Percentiles rank a stretch among this genome's conserved stretches.
Evolutionary conservation across 2,888 invertebrate species (phyloP).

Genomic region (Latrodectus hesperus): DNA sequence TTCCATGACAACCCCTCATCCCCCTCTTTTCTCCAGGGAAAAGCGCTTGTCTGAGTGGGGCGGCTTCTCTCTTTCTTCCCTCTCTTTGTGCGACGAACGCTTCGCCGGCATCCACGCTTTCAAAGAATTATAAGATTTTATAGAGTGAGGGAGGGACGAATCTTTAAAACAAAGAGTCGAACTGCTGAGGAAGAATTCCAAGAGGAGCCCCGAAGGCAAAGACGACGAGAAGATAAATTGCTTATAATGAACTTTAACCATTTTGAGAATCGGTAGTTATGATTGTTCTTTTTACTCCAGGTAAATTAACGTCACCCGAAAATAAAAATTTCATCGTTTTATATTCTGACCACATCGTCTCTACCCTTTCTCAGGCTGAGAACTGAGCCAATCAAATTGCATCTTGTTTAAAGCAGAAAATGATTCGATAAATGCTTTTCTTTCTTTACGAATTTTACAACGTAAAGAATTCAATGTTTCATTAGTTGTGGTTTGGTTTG

Average conservation of each 20-base stretch:
- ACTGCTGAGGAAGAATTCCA: background rate
- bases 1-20: slow-evolving; percentile 44
- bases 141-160: background rate
- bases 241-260: slow-evolving; percentile 4
- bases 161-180: slow-evolving; percentile 24
- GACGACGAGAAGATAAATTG: background rate
- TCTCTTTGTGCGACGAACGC: slow-evolving; percentile 18
- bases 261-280: no score
- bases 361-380: no score
- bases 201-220: background rate
- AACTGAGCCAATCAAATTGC: no score
- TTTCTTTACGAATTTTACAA: no score
- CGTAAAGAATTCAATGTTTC: no score
- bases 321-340: no score
- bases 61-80: slow-evolving; percentile 14
- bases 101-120: slow-evolving; percentile 25
- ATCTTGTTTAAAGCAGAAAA: no score
- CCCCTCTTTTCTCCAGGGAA: slow-evolving; percentile 25
- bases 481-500: no score
- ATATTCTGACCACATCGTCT: no score
- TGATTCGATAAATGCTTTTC: no score
- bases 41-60: slow-evolving; percentile 55
- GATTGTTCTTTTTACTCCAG: no score
- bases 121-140: slow-evolving; percentile 61
- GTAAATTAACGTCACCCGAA: no score